Conservation (phyloP, 2,888 invertebrate species). For the Acanthopleura granulata region DNA sequence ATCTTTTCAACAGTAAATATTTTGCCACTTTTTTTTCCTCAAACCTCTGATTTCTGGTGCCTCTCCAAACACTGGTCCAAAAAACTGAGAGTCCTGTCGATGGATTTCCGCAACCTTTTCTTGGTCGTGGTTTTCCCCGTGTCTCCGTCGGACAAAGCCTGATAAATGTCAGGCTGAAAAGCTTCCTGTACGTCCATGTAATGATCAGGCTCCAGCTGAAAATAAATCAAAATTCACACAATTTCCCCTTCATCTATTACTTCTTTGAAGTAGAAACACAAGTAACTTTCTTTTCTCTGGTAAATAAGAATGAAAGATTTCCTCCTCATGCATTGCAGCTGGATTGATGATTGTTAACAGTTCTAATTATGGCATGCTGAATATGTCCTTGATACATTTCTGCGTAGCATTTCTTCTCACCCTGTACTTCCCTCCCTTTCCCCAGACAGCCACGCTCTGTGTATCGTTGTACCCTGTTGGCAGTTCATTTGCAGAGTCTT, state of each 20-base stretch:
- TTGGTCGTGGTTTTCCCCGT: conserved; percentile 77
- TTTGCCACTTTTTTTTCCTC: no score
- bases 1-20: no score
- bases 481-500: conserved; percentile 79
- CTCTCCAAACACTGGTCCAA: conserved; percentile 79
- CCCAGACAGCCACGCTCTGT: conserved; percentile 82
- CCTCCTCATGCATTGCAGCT: no score
- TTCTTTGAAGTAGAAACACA: no score
- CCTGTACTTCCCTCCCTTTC: conserved; percentile 80
- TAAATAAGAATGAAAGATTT: no score
- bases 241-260: no score
- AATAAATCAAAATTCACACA: conserved; percentile 9
- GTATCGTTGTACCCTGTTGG: conserved; percentile 82
- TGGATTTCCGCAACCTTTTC: conserved; percentile 81
- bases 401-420: no score
- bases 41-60: conserved; percentile 75
- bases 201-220: conserved; percentile 72
- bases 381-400: no score
- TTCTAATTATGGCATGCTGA: no score
- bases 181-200: conserved; percentile 83
- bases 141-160: conserved; percentile 84
- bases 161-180: conserved; percentile 85
- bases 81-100: conserved; percentile 78
- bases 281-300: no score
- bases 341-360: no score